Percentiles rank a stretch among this genome's conserved stretches.
phyloP scores from a whole-genome alignment of 1,140 invertebrate species.

The Dendrolimus punctatus region DNA sequence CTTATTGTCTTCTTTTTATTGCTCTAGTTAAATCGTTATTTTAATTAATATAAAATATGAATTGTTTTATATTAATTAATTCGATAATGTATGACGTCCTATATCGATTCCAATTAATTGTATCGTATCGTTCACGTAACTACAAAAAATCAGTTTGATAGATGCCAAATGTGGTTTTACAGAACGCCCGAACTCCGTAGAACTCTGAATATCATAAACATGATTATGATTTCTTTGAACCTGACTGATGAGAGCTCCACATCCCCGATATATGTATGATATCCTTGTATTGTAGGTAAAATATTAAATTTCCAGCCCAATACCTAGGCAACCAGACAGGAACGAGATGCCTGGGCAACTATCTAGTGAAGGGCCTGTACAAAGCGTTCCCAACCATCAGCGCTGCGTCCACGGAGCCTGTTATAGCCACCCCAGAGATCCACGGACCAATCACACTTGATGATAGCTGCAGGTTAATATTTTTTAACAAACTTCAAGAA shows the following conservation, averaged over 20 bases:
- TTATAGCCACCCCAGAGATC: slow-evolving; percentile 89
- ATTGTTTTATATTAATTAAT: neutral
- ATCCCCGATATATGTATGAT: no score
- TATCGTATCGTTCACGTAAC: neutral
- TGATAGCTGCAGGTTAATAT: slow-evolving; percentile 77
- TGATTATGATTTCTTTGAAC: no score
- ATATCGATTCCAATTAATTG: neutral
- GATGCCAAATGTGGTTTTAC: no score
- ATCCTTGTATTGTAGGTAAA: no score
- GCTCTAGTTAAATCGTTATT: no score
- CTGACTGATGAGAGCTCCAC: no score
- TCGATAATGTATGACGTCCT: neutral
- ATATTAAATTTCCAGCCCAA: slow-evolving; percentile 40
- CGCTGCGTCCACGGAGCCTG: slow-evolving; percentile 81
- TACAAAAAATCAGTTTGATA: no score
- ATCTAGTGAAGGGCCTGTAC: slow-evolving; percentile 89
- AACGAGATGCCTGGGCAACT: slow-evolving; percentile 91
- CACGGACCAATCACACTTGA: slow-evolving; percentile 85
- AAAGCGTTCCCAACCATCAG: slow-evolving; percentile 85
- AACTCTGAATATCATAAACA: no score
- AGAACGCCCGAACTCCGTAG: no score
- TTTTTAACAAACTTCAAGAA: neutral
- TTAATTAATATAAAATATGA: no score
- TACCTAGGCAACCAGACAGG: slow-evolving; percentile 80
- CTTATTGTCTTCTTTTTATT: no score